Base-by-base conservation (phyloP, 2,888 invertebrate genomes). In the Acronicta psi region DNA sequence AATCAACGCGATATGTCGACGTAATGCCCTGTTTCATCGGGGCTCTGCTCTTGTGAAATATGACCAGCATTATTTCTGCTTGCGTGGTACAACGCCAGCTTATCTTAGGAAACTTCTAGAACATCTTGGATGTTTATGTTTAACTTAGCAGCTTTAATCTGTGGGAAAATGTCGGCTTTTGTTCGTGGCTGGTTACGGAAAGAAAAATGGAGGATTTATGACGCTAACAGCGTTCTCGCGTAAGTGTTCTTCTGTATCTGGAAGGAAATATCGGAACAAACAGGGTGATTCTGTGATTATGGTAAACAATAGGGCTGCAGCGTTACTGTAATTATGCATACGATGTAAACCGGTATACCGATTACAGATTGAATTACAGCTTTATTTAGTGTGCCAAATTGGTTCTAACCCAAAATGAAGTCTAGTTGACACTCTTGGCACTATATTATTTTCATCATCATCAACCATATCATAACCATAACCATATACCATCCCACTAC, bases 1-100 rank as follows among this genome's bases (percentile, higher is more conserved):
- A 93, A 92, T 93, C 93, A 93, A 85, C 86, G 80, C 85, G 92
- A 91, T 91, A 91, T 87, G 91, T 90, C 89, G 84, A 80, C 80
- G 82, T 86, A 88, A 86, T 84, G 80, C 88, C 89, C 87, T 85
- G 88, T 88, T 91, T 92, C 92, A 90, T 91, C 89, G 91, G 83
- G 82, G 86, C 87, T 88, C 83, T 85, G 81, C 79, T 80, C 75
- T 77, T 52, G 82, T 93, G 89, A 92, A 90, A 90, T 92, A 93
- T 90, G 84, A 84, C 86, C 84, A 77, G 86, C 75, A 87, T 90
- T 91, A 90, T 69, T 87, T 86, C 80, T 80, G 74, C 82, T 83
- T 80, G 82, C 49, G 42, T 59, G 59, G 68, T 57, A 61, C 53
- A 46, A 31, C 42, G 50, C 69, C 63, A 61, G 69, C 45, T 66